phyloP scores from a whole-genome alignment of 2,797 vertebrate species.

The Nasua narica region DNA sequence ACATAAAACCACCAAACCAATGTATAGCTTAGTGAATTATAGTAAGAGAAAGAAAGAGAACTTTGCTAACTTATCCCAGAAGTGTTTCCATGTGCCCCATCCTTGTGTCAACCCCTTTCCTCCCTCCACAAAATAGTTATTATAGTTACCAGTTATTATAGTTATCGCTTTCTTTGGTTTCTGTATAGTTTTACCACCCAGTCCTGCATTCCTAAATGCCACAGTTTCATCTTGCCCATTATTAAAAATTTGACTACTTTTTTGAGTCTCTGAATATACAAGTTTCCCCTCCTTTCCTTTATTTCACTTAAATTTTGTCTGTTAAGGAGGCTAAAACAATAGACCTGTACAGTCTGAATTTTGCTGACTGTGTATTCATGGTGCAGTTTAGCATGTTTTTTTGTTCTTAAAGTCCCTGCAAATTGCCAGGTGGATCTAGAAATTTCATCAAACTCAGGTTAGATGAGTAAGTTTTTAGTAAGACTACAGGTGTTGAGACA shows the following conservation, averaged over 20 bases:
- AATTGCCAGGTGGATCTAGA: neutral
- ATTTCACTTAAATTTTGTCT: neutral
- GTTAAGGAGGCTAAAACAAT: neutral
- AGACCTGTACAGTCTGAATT: neutral
- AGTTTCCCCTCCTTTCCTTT: neutral
- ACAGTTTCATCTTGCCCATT: neutral
- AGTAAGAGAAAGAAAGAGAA: neutral
- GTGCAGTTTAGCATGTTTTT: neutral
- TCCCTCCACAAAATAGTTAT: neutral
- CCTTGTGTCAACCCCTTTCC: neutral
- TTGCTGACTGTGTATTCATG: neutral
- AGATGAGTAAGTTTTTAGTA: neutral
- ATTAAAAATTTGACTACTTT: neutral
- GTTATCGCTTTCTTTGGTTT: neutral
- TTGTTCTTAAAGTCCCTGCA: neutral
- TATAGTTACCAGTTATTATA: neutral
- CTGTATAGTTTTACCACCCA: neutral
- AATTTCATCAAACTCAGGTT: neutral
- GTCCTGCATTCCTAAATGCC: neutral
- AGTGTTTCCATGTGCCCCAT: neutral
- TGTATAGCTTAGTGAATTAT: neutral
- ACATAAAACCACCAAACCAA: neutral
- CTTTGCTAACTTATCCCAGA: neutral
- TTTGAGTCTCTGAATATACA: neutral
- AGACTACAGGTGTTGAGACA: neutral